Percentiles rank a stretch among this genome's conserved stretches.
Conservation (phyloP, 2,797 vertebrate species). For the Carduelis carduelis region DNA sequence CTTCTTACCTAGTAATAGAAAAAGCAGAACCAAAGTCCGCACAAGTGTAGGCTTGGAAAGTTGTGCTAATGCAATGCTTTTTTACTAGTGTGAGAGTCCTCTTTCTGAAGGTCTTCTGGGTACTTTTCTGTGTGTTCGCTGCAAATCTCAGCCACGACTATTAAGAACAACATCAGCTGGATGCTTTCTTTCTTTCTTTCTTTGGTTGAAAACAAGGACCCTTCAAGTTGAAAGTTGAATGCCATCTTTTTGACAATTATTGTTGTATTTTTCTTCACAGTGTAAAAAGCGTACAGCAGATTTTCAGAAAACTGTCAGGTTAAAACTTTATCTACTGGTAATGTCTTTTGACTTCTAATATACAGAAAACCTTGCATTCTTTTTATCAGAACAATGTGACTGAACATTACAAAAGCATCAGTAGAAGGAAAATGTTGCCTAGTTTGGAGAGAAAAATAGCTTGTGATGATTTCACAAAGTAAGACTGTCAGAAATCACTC, state of each 20-base stretch:
- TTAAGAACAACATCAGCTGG: not conserved
- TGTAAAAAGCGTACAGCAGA: not conserved
- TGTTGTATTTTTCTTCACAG: not conserved
- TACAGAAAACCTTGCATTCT: not conserved
- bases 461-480: not conserved
- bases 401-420: not conserved
- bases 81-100: not conserved
- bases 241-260: not conserved
- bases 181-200: not conserved
- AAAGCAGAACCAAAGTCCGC: not conserved
- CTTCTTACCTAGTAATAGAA: not conserved
- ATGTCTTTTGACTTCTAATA: not conserved
- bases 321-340: not conserved
- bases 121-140: not conserved
- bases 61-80: not conserved
- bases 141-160: not conserved
- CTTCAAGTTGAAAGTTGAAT: not conserved
- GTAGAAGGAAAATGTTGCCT: not conserved
- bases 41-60: not conserved
- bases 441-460: not conserved
- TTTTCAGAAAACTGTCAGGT: not conserved
- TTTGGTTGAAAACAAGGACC: not conserved
- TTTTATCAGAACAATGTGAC: not conserved
- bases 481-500: not conserved
- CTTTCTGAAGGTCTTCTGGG: not conserved